Percentiles rank a stretch among this genome's conserved stretches.
Conservation (phyloP, 2,113 vertebrate species). For the Progne subis region DNA sequence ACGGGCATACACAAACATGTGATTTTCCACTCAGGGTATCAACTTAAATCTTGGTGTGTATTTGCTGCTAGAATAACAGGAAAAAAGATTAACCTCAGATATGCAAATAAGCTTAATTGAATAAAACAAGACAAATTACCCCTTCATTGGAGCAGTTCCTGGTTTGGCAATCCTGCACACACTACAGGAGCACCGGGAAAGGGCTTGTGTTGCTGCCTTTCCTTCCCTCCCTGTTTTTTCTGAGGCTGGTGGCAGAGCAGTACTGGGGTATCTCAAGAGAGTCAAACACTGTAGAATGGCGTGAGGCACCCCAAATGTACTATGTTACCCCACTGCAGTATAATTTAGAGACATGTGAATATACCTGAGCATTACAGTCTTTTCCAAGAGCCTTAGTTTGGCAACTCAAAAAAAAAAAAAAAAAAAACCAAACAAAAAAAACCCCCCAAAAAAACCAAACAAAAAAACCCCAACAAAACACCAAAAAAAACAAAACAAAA, state of each 20-base stretch:
- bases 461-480: too few relatives aligned
- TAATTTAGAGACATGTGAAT: background rate
- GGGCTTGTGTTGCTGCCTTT: background rate
- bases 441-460: too few relatives aligned
- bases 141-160: background rate
- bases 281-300: background rate
- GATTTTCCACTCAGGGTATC: slow-evolving; percentile 43
- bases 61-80: slow-evolving; percentile 21
- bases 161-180: background rate
- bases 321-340: background rate
- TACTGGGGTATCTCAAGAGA: background rate
- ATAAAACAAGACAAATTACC: slow-evolving; percentile 36
- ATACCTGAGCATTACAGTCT: background rate
- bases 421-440: too few relatives aligned
- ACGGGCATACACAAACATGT: slow-evolving; percentile 24
- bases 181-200: background rate
- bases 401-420: background rate
- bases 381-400: background rate
- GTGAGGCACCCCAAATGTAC: background rate
- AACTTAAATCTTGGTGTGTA: background rate
- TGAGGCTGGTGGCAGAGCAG: background rate
- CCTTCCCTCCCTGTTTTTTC: background rate
- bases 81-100: slow-evolving; percentile 46
- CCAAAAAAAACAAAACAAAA: too few relatives aligned
- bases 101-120: slow-evolving; percentile 61